These are phyloP conservation scores for Diarsia mendica DNA, from an alignment of 2,888 invertebrate species.

Conservation along the genomic window DNA sequence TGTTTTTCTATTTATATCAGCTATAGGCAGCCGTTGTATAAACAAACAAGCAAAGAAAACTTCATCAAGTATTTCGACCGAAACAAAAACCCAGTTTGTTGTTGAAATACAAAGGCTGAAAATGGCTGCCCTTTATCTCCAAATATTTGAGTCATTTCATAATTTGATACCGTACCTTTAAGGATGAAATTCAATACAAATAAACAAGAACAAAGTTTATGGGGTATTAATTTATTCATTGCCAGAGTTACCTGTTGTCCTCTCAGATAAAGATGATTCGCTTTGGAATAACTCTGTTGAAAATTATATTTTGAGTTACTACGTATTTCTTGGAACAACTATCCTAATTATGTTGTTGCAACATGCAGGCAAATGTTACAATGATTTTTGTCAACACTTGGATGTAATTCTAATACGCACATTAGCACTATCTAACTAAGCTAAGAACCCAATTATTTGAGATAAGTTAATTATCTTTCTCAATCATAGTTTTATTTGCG, in stretches of 20 bases:
- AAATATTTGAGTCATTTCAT: neutral
- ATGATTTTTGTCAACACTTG: neutral
- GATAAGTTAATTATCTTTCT: slow-evolving; percentile 29
- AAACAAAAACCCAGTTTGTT: slow-evolving; percentile 3
- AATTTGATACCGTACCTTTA: slow-evolving; percentile 10
- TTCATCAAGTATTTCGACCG: neutral
- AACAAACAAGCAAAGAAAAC: slow-evolving; percentile 12
- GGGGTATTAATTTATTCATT: slow-evolving; percentile 16
- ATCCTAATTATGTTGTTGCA: neutral
- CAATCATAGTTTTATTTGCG: slow-evolving; percentile 8
- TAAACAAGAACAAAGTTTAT: slow-evolving; percentile 7
- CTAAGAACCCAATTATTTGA: slow-evolving; percentile 16
- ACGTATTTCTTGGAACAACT: neutral
- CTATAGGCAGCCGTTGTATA: neutral
- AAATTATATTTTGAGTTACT: neutral
- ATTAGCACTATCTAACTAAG: slow-evolving; percentile 5
- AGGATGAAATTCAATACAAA: slow-evolving; percentile 11
- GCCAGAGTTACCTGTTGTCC: neutral
- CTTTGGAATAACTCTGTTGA: neutral
- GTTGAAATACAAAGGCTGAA: neutral
- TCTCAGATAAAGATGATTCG: neutral
- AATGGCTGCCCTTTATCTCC: neutral
- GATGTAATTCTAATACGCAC: slow-evolving; percentile 10
- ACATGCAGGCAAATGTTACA: neutral
- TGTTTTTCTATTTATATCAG: neutral